Base-by-base conservation (phyloP, 2,797 vertebrate genomes). In the Limosa lapponica region DNA sequence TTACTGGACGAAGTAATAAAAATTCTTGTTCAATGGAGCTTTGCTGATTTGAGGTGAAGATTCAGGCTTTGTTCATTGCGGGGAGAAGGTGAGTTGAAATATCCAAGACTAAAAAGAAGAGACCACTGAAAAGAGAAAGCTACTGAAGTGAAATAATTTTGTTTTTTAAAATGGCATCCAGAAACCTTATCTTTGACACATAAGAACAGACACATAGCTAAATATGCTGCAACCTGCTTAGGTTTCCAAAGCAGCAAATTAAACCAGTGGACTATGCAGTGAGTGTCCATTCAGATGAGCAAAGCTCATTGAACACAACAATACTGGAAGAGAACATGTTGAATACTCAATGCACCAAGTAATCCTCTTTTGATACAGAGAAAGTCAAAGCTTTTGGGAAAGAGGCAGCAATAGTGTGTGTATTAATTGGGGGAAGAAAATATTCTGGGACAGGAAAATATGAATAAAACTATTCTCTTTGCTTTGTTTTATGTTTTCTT, bases 261-360 rank as follows among this genome's bases (percentile, higher is more conserved):
- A 95, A 97, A 96, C 95, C 95, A 96, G 93, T 96, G 95, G 94
- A 92, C 96, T 95, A 97, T 96, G 96, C 90, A 95, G 73, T 72
- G 83, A 96, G 92, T 97, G 93, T 95, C 95, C 96, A 96, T 97
- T 97, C 96, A 97, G 87, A 96, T 96, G 96, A 96, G 96, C 96
- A 97, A 88, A 95, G 96, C 96, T 97, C 96, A 96, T 94, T 95
- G 96, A 96, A 93, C 94, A 96, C 81, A 84, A 89, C 88, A 90
- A 96, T 87, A 52, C 58, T 91, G 49, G 78, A 95, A 95, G 92
- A 95, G 80, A 92, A 92, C 93, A 71, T 62, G 92, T 89, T 96
- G 96, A 95, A 96, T 96, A 96, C 83, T 93, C 96, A 96, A 87
- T 97, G 95, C 96, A 96, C 93, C 94, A 96, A 95, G 93, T 96